A percentile compares a stretch with the other conserved stretches of the same genome.
Conservation (phyloP, 2,113 vertebrate species). For the Sarotherodon lohbergeri region DNA sequence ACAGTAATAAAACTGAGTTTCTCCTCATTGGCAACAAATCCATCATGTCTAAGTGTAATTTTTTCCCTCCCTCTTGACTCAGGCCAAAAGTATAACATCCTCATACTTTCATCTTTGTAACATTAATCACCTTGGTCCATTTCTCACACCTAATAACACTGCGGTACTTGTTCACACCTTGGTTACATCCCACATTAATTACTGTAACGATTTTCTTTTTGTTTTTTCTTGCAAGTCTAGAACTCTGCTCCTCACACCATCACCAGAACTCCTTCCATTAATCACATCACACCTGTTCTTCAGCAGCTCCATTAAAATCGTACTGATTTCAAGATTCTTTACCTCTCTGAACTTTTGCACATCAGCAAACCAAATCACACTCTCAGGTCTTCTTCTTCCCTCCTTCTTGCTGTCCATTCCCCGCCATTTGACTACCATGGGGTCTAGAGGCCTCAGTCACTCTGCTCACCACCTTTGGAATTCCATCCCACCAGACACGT, state of each 20-base stretch:
- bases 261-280: neutral
- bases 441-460: fast-evolving
- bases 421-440: fast-evolving
- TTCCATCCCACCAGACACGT: neutral
- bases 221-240: neutral
- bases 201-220: neutral
- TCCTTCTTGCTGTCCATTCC: neutral
- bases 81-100: neutral
- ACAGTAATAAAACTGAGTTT: neutral
- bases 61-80: neutral
- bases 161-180: fast-evolving
- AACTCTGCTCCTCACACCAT: neutral
- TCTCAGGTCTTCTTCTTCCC: neutral
- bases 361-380: neutral
- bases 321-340: neutral
- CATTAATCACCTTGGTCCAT: neutral
- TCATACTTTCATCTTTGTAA: neutral
- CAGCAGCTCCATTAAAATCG: neutral
- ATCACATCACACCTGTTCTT: neutral
- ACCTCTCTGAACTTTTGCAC: neutral
- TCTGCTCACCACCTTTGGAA: neutral
- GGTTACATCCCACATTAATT: neutral
- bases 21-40: neutral
- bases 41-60: neutral
- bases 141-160: neutral